Base-by-base conservation (phyloP, 2,113 vertebrate species). In the Platycercus adscitus region DNA sequence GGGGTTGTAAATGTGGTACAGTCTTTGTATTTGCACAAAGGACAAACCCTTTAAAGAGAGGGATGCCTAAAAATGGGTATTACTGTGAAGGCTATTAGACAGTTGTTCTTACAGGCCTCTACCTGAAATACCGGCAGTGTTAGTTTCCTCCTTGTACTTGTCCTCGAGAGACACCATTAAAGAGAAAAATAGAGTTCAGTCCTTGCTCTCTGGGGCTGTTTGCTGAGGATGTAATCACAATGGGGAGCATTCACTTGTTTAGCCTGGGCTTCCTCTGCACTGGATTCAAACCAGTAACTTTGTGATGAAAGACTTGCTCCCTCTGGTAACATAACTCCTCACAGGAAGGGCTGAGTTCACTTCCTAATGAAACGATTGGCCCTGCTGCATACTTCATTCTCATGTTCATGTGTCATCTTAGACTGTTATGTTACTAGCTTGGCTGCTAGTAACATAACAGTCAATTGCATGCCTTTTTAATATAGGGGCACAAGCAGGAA, bases 401-500 rank as follows among this genome's bases (percentile, higher is more conserved):
- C 0, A 1, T 70, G 33, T 85, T 79, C 43, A 7, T 2, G 13
- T 91, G 85, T 65, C 78, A 39, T 72, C 85, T 82, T n/a, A 73
- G 78, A 64, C 44, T 69, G 52, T 80, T 81, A 61, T 2, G 33
- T 63, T 84, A 69, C 28, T 44, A n/a, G 55, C 41, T 69, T 47
- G 64, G 64, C 60, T 83, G 82, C 50, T 68, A 39, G 77, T 46
- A 86, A 91, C 14, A 2, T 37, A 88, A 60, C 47, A 81, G 81
- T 55, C 60, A 58, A 55, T 81, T 35, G 47, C 24, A 15, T 13
- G n/a, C 9, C 24, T 77, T 71, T 86, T 64, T 7, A 82, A 81
- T 95, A 41, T 28, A 90, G 56, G 14, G 26, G 75, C 68, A 93
- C 55, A 47, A 66, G 86, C 64, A 81, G 94, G 79, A 93, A 93